Evolutionary conservation across 2,888 invertebrate genomes (phyloP), one percentile per base, ranked within the genome.

Genomic region (Spodoptera picta): DNA sequence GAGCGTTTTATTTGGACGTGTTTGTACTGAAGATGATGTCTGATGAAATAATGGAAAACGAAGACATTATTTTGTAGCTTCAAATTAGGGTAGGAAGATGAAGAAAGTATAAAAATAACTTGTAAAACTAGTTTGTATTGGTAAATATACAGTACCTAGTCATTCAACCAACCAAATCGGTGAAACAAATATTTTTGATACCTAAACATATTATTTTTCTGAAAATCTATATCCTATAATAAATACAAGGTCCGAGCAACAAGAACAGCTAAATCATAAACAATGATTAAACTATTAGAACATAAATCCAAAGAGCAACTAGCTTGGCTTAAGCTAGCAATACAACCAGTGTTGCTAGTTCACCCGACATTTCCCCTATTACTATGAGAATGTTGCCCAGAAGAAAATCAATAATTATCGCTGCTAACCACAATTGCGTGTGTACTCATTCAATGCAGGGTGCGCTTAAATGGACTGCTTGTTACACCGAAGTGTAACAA

Each of bases 401-500:
- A 84, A 83, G 85, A 84, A 85, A 85, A 84, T 87, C 84, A 82
- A 86, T 87, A 85, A 86, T 86, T 87, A 83, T 81, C 74, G 75
- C 73, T 68, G 71, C 77, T 79, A 77, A 81, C 83, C 83, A 86
- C 85, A 86, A 83, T 82, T 83, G 82, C 83, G 79, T 75, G 80
- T 82, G 80, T 78, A 75, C 70, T 73, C 70, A 68, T 55, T 75
- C 79, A 76, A 79, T 75, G 77, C 77, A 77, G 80, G 78, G 79
- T 82, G 77, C 77, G 78, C 74, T 82, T 76, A 78, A 69, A 72
- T 74, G 53, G 68, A 52, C 52, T 31, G 31, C 24, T 49, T 23
- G 5, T 83, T 61, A 83, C 83, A 86, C 83, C 82, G 72, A 53
- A 12, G 14, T 12, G 79, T 79, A 69, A 43, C 4, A 2, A 14